Evolutionary conservation across 2,113 vertebrate genomes (phyloP).

Genomic region (Perca flavescens): DNA sequence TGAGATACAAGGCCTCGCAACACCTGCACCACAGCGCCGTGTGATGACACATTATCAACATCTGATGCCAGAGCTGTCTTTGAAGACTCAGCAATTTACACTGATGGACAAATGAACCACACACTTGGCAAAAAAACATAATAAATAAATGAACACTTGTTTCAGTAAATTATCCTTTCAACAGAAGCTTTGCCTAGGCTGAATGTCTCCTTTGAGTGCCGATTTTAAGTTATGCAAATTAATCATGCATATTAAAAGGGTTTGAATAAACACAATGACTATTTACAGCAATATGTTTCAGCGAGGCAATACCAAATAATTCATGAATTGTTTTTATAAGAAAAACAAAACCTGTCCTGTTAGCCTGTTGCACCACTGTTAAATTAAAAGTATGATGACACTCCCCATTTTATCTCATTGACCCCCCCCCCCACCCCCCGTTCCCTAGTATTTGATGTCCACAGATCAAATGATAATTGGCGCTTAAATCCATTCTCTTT

Average conservation of each 20-base stretch:
- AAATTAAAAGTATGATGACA: background rate
- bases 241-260: conserved; percentile 49
- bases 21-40: conserved; percentile 19
- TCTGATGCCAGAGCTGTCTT: conserved; percentile 8
- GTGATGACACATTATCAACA: conserved; percentile 12
- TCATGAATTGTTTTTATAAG: background rate
- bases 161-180: conserved; percentile 17
- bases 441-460: conserved; percentile 25
- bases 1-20: conserved; percentile 28
- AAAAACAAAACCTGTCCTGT: background rate
- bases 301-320: background rate
- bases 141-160: conserved; percentile 33
- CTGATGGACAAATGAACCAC: conserved; percentile 11
- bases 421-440: no score
- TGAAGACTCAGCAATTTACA: conserved; percentile 20
- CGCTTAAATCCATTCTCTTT: conserved; percentile 30
- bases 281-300: conserved; percentile 19
- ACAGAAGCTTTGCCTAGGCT: conserved; percentile 4
- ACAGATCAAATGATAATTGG: conserved; percentile 39
- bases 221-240: conserved; percentile 45
- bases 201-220: conserved; percentile 1
- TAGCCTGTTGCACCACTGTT: background rate
- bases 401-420: conserved; percentile 1
- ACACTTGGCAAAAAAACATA: background rate
- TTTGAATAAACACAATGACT: conserved; percentile 56